These are phyloP conservation scores for Argyra leucocephala DNA, from an alignment of 2,888 invertebrate species.

Conservation along the genomic window DNA sequence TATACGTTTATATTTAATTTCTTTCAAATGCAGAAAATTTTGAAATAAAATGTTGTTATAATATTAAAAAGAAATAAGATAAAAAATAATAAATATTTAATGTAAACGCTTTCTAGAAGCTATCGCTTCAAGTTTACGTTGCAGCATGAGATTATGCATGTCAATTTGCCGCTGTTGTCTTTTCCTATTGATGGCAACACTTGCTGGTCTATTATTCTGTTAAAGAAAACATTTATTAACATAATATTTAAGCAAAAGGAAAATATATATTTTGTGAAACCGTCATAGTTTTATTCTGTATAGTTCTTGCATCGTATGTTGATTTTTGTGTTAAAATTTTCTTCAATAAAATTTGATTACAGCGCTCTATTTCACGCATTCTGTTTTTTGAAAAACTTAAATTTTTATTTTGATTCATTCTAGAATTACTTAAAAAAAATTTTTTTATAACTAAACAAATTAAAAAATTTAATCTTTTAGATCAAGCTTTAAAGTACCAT, in stretches of 20 bases:
- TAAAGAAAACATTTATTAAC: not conserved
- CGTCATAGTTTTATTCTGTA: not conserved
- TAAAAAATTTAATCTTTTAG: too few relatives aligned
- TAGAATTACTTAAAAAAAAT: too few relatives aligned
- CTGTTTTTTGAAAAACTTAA: slow-evolving; percentile 50
- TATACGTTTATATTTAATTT: too few relatives aligned
- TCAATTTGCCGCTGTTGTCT: slow-evolving; percentile 50
- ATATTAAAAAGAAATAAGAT: too few relatives aligned
- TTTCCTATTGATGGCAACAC: slow-evolving; percentile 48
- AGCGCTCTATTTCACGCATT: slow-evolving; percentile 51
- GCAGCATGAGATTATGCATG: slow-evolving; percentile 49
- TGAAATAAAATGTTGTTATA: too few relatives aligned
- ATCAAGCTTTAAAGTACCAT: too few relatives aligned
- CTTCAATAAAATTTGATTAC: slow-evolving; percentile 50
- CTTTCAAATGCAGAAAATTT: too few relatives aligned
- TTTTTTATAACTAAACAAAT: too few relatives aligned
- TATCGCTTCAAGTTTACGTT: slow-evolving; percentile 39
- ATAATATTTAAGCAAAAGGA: not conserved
- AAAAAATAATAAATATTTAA: too few relatives aligned
- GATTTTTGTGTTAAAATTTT: slow-evolving; percentile 48
- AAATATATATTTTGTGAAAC: not conserved
- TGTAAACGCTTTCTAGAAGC: not conserved
- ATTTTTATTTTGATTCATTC: slow-evolving; percentile 17
- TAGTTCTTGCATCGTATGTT: slow-evolving; percentile 17
- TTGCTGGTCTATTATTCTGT: slow-evolving; percentile 34